Base-by-base conservation (phyloP, 2,797 vertebrate species). In the Amazonetta brasiliensis region DNA sequence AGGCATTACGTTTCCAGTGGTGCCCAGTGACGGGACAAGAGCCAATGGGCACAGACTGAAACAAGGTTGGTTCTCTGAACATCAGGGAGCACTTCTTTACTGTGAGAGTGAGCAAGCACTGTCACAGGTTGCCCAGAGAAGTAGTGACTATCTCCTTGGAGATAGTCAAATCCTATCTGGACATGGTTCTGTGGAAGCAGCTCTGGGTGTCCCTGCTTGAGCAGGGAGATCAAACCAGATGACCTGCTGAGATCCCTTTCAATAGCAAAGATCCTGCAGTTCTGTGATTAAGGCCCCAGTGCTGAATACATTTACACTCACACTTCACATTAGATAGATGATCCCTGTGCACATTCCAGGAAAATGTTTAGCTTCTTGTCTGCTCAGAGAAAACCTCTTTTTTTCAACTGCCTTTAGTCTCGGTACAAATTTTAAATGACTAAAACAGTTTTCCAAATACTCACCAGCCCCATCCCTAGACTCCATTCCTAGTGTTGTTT, bases 401-500 rank as follows among this genome's bases (percentile, higher is more conserved):
- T 86, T 5, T 77, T 79, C 21, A 50, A 7, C 30, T 58, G 4
- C 9, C 23, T 55, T 52, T n/a, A 35, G 33, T 21, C 30, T 71
- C 44, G 23, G 7, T 11, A 58, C 11, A 89, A 54, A 18, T 50
- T 81, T 48, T 64, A 60, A 30, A 5, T 41, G 31, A 31, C 7
- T 30, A 13, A 9, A 76, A 69, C 3, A 35, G 33, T 55, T 43
- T 22, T 76, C 4, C 22, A 71, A 92, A 82, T 4, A 6, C 8
- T 60, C 50, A 68, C 5, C 33, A 13, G 5, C 12, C 12, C 25
- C 1, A 1, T 76, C 48, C 69, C 12, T 5, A 39, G 0, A 43
- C 16, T 77, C 26, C 8, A 1, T 44, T 90, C 25, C 54, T 56
- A 20, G 5, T 74, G 16, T 64, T 14, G 50, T 71, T 14, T 23